A percentile compares a stretch with the other conserved stretches of the same genome.
Evolutionary conservation across 2,888 invertebrate genomes (phyloP).

Genomic region (Hipparchia semele): DNA sequence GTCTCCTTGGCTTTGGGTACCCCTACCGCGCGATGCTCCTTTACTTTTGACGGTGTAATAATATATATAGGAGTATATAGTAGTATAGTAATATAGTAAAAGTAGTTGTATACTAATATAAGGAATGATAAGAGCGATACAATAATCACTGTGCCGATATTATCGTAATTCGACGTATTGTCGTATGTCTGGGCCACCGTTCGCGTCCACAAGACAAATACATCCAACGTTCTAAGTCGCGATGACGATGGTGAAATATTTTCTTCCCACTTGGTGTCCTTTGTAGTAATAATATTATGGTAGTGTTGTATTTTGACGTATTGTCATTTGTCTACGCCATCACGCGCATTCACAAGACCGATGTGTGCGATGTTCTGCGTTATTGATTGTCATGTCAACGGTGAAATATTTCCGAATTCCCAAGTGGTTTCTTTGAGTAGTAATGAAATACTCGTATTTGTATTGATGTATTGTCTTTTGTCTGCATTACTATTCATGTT

Average conservation of each 20-base stretch:
- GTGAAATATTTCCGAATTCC: background rate
- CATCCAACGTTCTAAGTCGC: background rate
- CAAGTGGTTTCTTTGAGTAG: background rate
- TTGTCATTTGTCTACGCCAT: constrained; percentile 17
- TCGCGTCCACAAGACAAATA: background rate
- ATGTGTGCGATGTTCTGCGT: constrained; percentile 12
- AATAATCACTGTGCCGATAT: too few relatives aligned
- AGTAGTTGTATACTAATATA: too few relatives aligned
- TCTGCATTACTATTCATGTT: background rate
- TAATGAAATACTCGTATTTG: too few relatives aligned
- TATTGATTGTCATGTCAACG: background rate
- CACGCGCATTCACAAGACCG: constrained; percentile 30
- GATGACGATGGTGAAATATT: background rate
- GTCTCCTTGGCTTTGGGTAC: too few relatives aligned
- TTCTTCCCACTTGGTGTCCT: background rate
- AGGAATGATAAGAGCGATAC: too few relatives aligned
- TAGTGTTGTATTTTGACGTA: constrained; percentile 28
- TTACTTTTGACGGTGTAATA: too few relatives aligned
- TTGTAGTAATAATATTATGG: background rate
- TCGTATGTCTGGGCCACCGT: background rate
- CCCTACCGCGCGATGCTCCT: too few relatives aligned
- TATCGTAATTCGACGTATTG: too few relatives aligned
- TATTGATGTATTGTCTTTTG: background rate
- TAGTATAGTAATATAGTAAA: too few relatives aligned
- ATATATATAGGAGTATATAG: too few relatives aligned